These are phyloP conservation scores for Shinisaurus crocodilurus DNA, from an alignment of 2,113 vertebrate genomes.

Conservation along the genomic window DNA sequence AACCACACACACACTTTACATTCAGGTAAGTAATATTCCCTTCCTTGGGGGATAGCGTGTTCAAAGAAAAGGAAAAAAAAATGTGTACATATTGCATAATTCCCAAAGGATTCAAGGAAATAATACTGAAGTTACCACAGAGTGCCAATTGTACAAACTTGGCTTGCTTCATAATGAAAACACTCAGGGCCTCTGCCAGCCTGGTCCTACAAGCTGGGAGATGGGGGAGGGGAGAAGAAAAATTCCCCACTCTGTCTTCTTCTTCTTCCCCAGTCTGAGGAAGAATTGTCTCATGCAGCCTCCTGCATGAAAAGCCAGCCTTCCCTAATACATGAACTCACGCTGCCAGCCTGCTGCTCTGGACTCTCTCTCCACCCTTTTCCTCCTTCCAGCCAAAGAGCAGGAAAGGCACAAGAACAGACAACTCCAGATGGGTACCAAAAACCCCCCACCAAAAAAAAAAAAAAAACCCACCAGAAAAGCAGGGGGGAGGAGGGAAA, in stretches of 20 bases:
- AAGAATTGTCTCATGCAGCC: neutral
- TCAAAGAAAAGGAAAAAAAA: neutral
- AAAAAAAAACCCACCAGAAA: neutral
- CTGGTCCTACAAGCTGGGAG: neutral
- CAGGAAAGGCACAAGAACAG: slow-evolving; percentile 33
- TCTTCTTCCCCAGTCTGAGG: neutral
- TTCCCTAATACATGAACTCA: slow-evolving; percentile 39
- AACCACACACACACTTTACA: neutral
- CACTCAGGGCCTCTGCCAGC: neutral
- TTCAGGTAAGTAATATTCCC: neutral
- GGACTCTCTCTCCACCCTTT: slow-evolving; percentile 32
- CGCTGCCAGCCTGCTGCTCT: slow-evolving; percentile 41
- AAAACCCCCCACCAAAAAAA: neutral
- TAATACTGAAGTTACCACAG: neutral
- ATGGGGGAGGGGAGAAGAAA: neutral
- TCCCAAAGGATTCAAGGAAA: neutral
- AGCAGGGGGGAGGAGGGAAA: slow-evolving; percentile 19
- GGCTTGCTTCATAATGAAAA: neutral
- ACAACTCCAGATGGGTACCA: slow-evolving; percentile 19
- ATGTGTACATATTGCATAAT: fast-evolving
- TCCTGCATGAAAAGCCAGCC: slow-evolving; percentile 47
- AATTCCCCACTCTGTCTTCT: slow-evolving; percentile 15
- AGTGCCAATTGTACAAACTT: neutral
- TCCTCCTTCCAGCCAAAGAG: slow-evolving; percentile 46
- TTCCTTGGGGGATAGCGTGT: neutral